A percentile compares a stretch with the other conserved stretches of the same genome.
These are phyloP conservation scores for Lepidotrigona ventralis DNA, from an alignment of 1,140 invertebrate genomes.

Conservation along the genomic window DNA sequence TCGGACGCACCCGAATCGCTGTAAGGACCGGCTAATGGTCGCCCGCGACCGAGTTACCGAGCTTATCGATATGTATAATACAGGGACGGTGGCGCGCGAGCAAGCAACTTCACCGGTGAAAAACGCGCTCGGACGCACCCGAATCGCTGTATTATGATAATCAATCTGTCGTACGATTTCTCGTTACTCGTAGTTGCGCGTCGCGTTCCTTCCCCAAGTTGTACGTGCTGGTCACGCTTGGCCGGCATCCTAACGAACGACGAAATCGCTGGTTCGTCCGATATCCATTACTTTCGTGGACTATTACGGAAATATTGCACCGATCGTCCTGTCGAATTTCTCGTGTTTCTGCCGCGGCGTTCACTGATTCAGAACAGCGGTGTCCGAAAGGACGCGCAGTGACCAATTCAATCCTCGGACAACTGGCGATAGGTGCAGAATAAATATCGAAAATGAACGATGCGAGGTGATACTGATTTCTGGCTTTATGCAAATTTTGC, in stretches of 20 bases:
- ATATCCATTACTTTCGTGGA: neutral
- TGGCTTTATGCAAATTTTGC: no score
- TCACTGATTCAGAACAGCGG: no score
- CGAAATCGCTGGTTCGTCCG: neutral
- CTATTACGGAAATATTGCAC: no score
- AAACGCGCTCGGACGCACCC: slow-evolving; percentile 48
- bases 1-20: slow-evolving; percentile 59
- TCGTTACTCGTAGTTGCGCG: slow-evolving; percentile 44
- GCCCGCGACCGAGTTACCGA: slow-evolving; percentile 2
- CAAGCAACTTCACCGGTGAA: neutral
- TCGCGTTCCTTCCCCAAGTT: slow-evolving; percentile 24
- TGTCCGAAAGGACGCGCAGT: no score
- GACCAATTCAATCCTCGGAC: no score
- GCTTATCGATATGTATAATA: slow-evolving; percentile 16
- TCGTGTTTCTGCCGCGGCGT: no score
- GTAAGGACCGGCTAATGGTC: slow-evolving; percentile 29
- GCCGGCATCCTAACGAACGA: slow-evolving; percentile 33
- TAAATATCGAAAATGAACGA: no score
- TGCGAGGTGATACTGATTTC: no score
- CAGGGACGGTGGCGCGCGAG: neutral
- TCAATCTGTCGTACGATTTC: slow-evolving; percentile 62
- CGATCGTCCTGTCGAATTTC: no score
- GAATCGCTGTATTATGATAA: slow-evolving; percentile 69
- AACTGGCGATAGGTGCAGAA: no score
- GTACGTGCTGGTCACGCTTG: slow-evolving; percentile 20